phyloP scores from a whole-genome alignment of 2,113 vertebrate genomes.

The Tapirus terrestris region DNA sequence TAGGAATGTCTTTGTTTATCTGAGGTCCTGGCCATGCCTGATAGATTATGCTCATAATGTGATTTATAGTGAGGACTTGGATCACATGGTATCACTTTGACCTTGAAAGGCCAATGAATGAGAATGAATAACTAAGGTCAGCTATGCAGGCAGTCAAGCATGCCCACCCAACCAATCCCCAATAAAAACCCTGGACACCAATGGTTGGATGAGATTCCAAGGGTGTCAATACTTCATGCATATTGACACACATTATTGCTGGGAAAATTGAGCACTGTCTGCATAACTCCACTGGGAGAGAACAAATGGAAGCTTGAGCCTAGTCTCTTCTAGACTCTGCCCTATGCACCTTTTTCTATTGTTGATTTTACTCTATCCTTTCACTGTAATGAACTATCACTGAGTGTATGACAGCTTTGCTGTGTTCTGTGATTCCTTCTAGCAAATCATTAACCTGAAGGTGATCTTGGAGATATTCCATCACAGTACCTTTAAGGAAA shows the following conservation, averaged over 20 bases:
- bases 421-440: neutral
- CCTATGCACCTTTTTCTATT: neutral
- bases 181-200: neutral
- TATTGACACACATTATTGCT: too few relatives aligned
- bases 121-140: neutral
- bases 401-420: neutral
- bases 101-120: neutral
- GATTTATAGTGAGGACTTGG: neutral
- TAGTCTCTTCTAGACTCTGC: neutral
- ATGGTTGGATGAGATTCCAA: neutral
- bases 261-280: neutral
- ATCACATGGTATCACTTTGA: neutral
- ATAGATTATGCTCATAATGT: neutral
- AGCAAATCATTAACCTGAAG: neutral
- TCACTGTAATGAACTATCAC: neutral
- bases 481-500: neutral
- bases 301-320: neutral
- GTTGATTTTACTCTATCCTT: neutral
- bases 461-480: neutral
- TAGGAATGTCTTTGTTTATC: neutral
- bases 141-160: neutral
- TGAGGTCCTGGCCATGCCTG: fast-evolving
- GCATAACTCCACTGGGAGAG: neutral
- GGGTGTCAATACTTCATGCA: neutral
- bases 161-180: neutral